Conservation (phyloP, 2,797 vertebrate genomes). For the Spinus pinus region DNA sequence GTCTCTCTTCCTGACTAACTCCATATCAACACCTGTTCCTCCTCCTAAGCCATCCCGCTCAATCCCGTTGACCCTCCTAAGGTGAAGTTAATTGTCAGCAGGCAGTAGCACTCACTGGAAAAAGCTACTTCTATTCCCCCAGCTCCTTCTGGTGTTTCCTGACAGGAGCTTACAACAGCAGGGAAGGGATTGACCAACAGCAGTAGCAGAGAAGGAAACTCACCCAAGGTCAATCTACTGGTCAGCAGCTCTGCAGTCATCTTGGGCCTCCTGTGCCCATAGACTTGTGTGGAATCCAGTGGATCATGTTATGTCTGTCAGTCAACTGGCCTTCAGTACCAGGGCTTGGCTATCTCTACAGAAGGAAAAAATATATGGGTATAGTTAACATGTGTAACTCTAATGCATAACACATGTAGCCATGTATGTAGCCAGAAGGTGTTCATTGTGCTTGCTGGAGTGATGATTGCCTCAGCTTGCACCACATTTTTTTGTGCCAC, state of each 20-base stretch:
- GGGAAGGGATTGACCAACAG: background rate
- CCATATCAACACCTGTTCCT: background rate
- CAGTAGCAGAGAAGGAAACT: background rate
- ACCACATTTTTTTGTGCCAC: conserved; percentile 61
- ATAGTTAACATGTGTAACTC: conserved; percentile 66
- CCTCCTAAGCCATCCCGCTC: background rate
- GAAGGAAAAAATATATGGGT: conserved; percentile 65
- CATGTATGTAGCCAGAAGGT: conserved; percentile 68
- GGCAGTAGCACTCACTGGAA: background rate
- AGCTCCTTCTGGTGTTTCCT: background rate
- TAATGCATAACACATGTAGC: conserved; percentile 68
- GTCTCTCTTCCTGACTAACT: background rate
- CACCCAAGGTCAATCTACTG: background rate
- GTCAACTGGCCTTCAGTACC: conserved; percentile 9
- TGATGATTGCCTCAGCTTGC: conserved; percentile 68
- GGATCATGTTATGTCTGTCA: background rate
- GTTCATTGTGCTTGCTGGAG: conserved; percentile 62
- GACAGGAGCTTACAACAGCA: background rate
- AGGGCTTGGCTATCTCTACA: conserved; percentile 42
- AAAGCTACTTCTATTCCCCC: background rate
- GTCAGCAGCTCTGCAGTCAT: background rate
- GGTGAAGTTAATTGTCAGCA: background rate
- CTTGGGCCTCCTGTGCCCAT: background rate
- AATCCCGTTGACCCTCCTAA: fast-evolving
- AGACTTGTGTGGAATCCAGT: background rate